Evolutionary conservation across 2,888 invertebrate genomes (phyloP), one percentile per base, ranked within the genome.

Genomic region (Amphimallon solstitiale): DNA sequence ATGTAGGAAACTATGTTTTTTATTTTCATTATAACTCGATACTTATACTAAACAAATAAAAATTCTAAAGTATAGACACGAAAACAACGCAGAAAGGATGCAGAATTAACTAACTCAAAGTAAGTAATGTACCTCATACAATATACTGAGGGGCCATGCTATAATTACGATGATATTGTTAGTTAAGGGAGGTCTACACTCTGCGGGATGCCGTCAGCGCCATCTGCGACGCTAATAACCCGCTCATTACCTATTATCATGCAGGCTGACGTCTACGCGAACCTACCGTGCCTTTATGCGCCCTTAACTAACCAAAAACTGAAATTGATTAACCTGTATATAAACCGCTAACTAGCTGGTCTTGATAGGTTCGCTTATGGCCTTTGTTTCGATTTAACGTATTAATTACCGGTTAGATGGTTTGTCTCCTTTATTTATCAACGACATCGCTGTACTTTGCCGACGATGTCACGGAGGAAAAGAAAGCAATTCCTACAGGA

Each of bases 181-280:
- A 70, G 70, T 72, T 72, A 72, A 71, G 67, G 71, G 67, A 72
- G 71, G 72, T 71, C 70, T 71, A 68, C 56, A 65, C 77, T 34
- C 77, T 71, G 74, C 76, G 68, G 77, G 77, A 23, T 71, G 73
- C 76, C 76, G 79, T 78, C 79, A 77, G 70, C 70, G 63, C 72
- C 79, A 79, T 74, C 77, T 78, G 79, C 73, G 73, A 70, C 75
- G 73, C 76, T 80, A 80, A 79, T 79, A 78, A 78, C 78, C 78
- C 77, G 76, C 79, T 79, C 78, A 79, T 80, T 80, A 80, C 77
- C 76, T 77, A 77, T 79, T 78, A 78, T 78, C 77, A 77, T 77
- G 78, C 73, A 74, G 75, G 72, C 77, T 75, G 78, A 77, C 76
- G 74, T 76, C 73, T 68, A 71, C 59, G 68, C 59, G 49, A 49